A percentile compares a stretch with the other conserved stretches of the same genome.
phyloP scores from a whole-genome alignment of 2,888 invertebrate genomes.

The Hypercompe scribonia region DNA sequence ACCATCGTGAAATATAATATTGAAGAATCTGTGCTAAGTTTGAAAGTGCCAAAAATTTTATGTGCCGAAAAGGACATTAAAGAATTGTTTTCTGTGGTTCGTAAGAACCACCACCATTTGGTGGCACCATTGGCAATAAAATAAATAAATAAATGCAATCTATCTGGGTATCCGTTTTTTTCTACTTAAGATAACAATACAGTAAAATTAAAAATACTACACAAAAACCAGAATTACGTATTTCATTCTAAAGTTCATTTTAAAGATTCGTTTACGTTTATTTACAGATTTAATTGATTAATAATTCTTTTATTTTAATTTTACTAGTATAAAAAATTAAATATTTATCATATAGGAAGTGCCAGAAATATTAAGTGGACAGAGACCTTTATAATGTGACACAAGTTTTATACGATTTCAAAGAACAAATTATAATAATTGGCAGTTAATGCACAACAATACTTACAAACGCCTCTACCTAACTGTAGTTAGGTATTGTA shows the following conservation, averaged over 20 bases:
- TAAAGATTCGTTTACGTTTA: no score
- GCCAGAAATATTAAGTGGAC: not conserved
- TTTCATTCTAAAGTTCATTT: no score
- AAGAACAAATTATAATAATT: not conserved
- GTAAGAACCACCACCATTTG: no score
- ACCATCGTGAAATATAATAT: not conserved
- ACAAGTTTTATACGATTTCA: not conserved
- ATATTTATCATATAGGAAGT: no score
- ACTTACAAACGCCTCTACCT: not conserved
- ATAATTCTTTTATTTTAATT: no score
- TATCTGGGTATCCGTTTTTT: not conserved
- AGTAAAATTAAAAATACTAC: no score
- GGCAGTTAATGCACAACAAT: not conserved
- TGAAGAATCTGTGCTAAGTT: not conserved
- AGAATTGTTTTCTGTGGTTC: no score
- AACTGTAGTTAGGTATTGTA: no score
- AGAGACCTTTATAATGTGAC: not conserved
- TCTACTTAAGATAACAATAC: not conserved
- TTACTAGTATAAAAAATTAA: no score
- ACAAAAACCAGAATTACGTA: no score
- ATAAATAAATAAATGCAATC: not conserved
- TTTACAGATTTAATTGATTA: not conserved
- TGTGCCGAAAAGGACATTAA: no score
- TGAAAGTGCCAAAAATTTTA: not conserved
- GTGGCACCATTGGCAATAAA: no score